Conservation (phyloP, 2,797 vertebrate species). For the Anisognathus igniventris region DNA sequence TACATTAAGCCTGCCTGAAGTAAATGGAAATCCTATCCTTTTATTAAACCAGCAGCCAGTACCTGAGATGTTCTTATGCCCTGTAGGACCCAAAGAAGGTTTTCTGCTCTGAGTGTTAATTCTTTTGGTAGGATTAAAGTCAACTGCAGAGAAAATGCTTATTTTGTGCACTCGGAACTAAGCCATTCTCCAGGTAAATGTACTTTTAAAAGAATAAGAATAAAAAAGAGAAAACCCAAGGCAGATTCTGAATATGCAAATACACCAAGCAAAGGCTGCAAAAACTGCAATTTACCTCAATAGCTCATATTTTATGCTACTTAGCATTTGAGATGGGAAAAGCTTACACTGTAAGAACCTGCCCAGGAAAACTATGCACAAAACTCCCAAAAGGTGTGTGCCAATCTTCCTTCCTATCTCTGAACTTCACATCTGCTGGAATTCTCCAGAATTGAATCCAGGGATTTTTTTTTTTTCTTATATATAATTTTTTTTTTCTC, state of each 20-base stretch:
- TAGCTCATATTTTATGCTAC: not conserved
- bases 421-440: not conserved
- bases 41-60: conserved; percentile 90
- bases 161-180: conserved; percentile 37
- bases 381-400: not conserved
- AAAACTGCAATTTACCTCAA: not conserved
- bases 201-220: not conserved
- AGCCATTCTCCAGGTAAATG: conserved; percentile 38
- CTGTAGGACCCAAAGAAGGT: conserved; percentile 82
- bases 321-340: conserved; percentile 5
- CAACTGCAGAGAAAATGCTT: conserved; percentile 46
- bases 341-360: not conserved
- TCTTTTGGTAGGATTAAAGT: conserved; percentile 50
- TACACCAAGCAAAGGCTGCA: not conserved
- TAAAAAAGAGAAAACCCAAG: conserved; percentile 25
- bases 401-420: not conserved
- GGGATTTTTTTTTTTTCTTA: not conserved
- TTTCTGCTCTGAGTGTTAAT: conserved; percentile 68
- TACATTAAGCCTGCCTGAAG: conserved; percentile 89
- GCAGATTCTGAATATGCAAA: conserved; percentile 44
- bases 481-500: fast-evolving
- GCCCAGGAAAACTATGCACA: not conserved
- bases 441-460: not conserved
- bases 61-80: conserved; percentile 92
- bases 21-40: conserved; percentile 97